phyloP scores from a whole-genome alignment of 2,888 invertebrate genomes.

The Morpho deidamia region DNA sequence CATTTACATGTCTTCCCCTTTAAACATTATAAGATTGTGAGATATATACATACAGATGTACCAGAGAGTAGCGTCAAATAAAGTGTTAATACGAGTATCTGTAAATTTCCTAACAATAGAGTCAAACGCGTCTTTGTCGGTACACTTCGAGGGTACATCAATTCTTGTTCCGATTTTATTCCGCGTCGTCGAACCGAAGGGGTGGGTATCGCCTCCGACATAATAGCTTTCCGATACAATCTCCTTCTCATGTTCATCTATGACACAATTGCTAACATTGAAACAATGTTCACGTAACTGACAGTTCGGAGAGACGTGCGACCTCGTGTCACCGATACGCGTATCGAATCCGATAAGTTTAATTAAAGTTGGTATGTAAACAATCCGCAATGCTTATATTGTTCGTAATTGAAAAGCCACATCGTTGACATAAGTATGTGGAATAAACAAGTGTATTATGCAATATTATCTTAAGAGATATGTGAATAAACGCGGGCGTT shows the following conservation, averaged over 20 bases:
- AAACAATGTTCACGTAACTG: slow-evolving; percentile 63
- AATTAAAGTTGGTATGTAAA: slow-evolving; percentile 28
- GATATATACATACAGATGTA: no score
- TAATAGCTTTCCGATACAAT: slow-evolving; percentile 62
- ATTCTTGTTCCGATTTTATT: slow-evolving; percentile 68
- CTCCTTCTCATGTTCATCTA: slow-evolving; percentile 50
- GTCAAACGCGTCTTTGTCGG: slow-evolving; percentile 45
- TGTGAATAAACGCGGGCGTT: slow-evolving; percentile 59
- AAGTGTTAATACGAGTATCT: slow-evolving; percentile 39
- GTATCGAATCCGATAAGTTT: slow-evolving; percentile 40
- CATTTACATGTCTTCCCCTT: background rate
- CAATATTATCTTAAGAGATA: slow-evolving; percentile 69
- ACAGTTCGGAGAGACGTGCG: slow-evolving; percentile 51
- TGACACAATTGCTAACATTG: slow-evolving; percentile 56
- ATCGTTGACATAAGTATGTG: slow-evolving; percentile 41
- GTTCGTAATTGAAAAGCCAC: slow-evolving; percentile 47
- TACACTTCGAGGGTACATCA: slow-evolving; percentile 48
- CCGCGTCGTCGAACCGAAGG: slow-evolving; percentile 46
- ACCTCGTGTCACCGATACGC: slow-evolving; percentile 48
- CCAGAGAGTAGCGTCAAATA: no score
- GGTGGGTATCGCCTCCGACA: slow-evolving; percentile 42
- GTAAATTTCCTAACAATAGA: slow-evolving; percentile 49
- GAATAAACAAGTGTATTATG: slow-evolving; percentile 50
- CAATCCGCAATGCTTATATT: slow-evolving; percentile 27
- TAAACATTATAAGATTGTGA: no score